phyloP scores from a whole-genome alignment of 1,140 invertebrate genomes.

The Coelopa frigida region DNA sequence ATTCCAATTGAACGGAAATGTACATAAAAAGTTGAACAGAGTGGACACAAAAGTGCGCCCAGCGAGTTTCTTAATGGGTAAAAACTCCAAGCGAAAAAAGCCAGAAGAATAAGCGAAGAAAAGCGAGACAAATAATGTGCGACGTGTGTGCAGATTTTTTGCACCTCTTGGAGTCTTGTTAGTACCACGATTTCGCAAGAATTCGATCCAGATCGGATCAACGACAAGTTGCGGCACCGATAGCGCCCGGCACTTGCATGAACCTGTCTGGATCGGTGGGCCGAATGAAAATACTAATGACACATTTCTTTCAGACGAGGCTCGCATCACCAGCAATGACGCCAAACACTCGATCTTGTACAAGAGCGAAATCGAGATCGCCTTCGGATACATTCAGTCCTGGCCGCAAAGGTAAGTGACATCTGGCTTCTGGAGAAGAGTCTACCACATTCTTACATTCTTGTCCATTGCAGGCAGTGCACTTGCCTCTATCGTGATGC shows the following conservation, averaged over 20 bases:
- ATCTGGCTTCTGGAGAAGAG: slow-evolving; percentile 34
- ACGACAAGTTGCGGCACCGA: background rate
- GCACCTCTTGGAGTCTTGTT: slow-evolving; percentile 68
- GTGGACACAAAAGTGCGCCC: too few relatives aligned
- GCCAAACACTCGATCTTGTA: slow-evolving; percentile 54
- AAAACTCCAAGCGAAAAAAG: too few relatives aligned
- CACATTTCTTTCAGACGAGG: slow-evolving; percentile 49
- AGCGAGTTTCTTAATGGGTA: too few relatives aligned
- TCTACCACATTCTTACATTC: slow-evolving; percentile 19
- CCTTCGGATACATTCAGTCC: slow-evolving; percentile 59
- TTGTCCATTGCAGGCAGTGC: slow-evolving; percentile 78
- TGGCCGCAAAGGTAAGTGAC: slow-evolving; percentile 71
- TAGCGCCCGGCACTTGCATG: background rate
- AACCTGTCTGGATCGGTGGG: background rate
- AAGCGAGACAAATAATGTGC: slow-evolving; percentile 66
- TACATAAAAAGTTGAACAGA: too few relatives aligned
- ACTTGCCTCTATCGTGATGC: slow-evolving; percentile 86
- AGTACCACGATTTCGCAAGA: slow-evolving; percentile 41
- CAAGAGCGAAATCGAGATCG: slow-evolving; percentile 58
- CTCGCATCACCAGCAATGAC: slow-evolving; percentile 53
- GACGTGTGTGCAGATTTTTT: slow-evolving; percentile 73
- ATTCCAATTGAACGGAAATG: too few relatives aligned
- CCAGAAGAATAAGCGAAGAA: too few relatives aligned
- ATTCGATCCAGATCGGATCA: background rate
- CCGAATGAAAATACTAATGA: background rate